These are phyloP conservation scores for Parazoanthus darwini DNA, from an alignment of 92 coral and sea anemone genomes.

Conservation along the genomic window DNA sequence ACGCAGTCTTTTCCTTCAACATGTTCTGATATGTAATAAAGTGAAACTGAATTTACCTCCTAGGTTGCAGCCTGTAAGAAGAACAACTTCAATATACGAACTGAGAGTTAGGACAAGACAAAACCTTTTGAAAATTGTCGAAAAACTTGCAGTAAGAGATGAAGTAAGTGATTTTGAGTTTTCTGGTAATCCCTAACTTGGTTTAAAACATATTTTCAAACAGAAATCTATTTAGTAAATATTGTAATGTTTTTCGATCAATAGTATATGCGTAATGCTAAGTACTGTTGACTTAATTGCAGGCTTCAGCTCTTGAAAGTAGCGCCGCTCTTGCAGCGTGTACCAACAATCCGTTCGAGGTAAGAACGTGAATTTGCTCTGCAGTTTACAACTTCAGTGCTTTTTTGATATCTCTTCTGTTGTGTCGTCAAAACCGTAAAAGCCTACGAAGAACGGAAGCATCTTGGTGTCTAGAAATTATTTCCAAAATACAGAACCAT, in stretches of 20 bases:
- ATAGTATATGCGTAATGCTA: neutral
- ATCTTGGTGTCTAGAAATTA: too few species aligned
- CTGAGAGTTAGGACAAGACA: slow-evolving; percentile 55
- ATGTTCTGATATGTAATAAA: neutral
- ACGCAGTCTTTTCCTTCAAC: neutral
- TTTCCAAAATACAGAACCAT: too few species aligned
- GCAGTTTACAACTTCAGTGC: neutral
- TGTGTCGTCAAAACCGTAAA: too few species aligned
- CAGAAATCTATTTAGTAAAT: slow-evolving; percentile 48
- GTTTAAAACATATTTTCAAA: neutral
- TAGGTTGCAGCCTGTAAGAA: slow-evolving; percentile 60
- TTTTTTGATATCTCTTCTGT: neutral
- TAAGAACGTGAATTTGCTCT: neutral
- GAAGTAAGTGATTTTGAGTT: slow-evolving; percentile 46
- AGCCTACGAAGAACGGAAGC: too few species aligned
- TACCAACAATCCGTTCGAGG: slow-evolving; percentile 66
- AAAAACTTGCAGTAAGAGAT: slow-evolving; percentile 53
- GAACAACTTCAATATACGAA: slow-evolving; percentile 42
- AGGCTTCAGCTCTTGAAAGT: slow-evolving; percentile 36
- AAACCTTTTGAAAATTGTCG: slow-evolving; percentile 40
- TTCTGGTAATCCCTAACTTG: neutral
- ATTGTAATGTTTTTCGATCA: slow-evolving; percentile 12
- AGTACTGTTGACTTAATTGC: neutral
- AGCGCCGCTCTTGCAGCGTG: slow-evolving; percentile 30
- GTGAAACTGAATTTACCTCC: neutral